Base-by-base conservation (phyloP, 2,888 invertebrate species). In the Microctonus aethiopoides region DNA sequence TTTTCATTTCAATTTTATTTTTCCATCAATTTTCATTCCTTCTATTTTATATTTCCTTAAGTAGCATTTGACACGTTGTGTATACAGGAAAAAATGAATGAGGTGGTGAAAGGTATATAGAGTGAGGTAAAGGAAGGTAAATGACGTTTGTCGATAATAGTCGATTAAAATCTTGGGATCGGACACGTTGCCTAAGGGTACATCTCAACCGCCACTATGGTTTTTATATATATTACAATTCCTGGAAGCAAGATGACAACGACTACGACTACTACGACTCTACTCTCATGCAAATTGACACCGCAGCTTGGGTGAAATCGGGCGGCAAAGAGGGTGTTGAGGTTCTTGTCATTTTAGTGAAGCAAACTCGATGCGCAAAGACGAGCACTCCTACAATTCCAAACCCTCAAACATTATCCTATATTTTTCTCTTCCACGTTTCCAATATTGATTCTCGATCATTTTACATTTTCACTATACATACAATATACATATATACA, bases 131-230 rank as follows among this genome's bases (percentile, higher is more conserved):
- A 26, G 29, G 26, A n/a, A 32, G 32, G 20, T n/a, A 59, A 67
- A 60, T 51, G 59, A 60, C 59, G 46, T 59, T 59, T 67, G 67
- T 62, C 67, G 67, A 68, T 68, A 68, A 68, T 61, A 61, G 54
- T 39, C 54, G 67, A 68, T 68, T 68, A 68, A 68, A 39, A 68
- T 51, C 29, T 46, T 46, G 46, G 46, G 46, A 46, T 46, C 16
- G 46, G 51, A 62, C n/a, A 46, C 46, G 62, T 29, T 29, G 16
- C 41, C 62, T 26, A n/a, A 32, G 46, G 16, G 62, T 29, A 46
- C 46, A 24, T 29, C n/a, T n/a, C n/a, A n/a, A n/a, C 26, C 46
- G n/a, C 29, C 22, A 10, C 46, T 7, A 26, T 20, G 46, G 46
- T 16, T 16, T 46, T 20, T n/a, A n/a, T 46, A 46, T 39, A 39